phyloP scores from a whole-genome alignment of 2,888 invertebrate genomes.

The Osmoderma eremita region DNA sequence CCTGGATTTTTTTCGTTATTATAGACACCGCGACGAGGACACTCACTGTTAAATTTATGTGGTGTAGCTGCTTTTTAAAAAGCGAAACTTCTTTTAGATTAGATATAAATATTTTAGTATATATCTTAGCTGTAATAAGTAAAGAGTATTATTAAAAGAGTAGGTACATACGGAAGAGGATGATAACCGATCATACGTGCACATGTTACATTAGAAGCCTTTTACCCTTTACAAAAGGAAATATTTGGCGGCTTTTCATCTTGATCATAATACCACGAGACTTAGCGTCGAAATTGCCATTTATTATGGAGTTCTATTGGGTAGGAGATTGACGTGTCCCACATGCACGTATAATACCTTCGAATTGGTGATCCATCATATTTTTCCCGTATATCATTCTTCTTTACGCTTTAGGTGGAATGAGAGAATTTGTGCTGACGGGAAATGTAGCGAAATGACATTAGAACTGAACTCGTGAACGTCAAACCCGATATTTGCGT shows the following conservation, averaged over 20 bases:
- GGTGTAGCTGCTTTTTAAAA: too few relatives aligned
- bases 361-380: conserved; percentile 37
- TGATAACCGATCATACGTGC: background rate
- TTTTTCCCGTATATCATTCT: conserved; percentile 36
- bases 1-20: too few relatives aligned
- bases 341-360: conserved; percentile 32
- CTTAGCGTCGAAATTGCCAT: conserved; percentile 29
- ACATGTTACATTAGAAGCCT: conserved; percentile 5
- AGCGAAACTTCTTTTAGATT: too few relatives aligned
- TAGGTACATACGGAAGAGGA: too few relatives aligned
- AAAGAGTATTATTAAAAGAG: too few relatives aligned
- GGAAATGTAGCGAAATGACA: conserved; percentile 34
- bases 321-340: conserved; percentile 34
- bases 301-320: conserved; percentile 27
- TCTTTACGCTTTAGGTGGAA: conserved; percentile 17
- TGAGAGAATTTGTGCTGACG: conserved; percentile 12
- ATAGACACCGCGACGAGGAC: too few relatives aligned
- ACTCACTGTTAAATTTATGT: too few relatives aligned
- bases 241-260: background rate
- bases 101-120: too few relatives aligned
- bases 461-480: conserved; percentile 28
- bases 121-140: too few relatives aligned
- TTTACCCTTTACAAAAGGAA: conserved; percentile 8
- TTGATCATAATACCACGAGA: conserved; percentile 8
- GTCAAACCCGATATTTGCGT: conserved; percentile 33